Evolutionary conservation across 2,113 vertebrate species (phyloP).

Genomic region (Platycercus adscitus): DNA sequence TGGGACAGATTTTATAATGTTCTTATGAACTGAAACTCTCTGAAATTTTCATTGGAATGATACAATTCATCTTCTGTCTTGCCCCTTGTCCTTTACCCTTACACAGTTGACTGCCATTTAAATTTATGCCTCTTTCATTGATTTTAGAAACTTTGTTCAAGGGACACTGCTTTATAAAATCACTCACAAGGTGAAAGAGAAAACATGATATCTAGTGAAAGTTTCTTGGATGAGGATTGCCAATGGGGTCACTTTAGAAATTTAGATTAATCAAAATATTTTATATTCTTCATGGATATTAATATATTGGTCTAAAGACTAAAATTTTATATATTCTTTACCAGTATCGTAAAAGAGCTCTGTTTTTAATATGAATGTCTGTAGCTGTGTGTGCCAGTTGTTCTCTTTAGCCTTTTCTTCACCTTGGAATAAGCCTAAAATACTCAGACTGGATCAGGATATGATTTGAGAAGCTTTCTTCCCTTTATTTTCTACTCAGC

Average conservation of each 20-base stretch:
- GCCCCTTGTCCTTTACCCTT: conserved; percentile 9
- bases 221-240: not conserved
- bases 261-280: not conserved
- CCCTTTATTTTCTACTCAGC: not conserved
- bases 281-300: not conserved
- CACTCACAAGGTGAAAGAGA: not conserved
- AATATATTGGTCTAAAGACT: not conserved
- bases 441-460: not conserved
- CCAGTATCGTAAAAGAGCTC: not conserved
- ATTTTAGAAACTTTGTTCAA: conserved; percentile 19
- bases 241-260: not conserved
- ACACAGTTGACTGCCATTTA: conserved; percentile 23
- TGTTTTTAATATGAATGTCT: not conserved
- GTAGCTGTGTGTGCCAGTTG: not conserved
- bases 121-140: conserved; percentile 5
- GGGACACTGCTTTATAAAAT: not conserved
- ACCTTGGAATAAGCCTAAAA: not conserved
- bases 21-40: not conserved
- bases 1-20: not conserved
- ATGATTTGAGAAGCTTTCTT: not conserved
- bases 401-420: not conserved
- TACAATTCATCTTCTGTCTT: conserved; percentile 18
- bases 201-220: not conserved
- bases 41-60: conserved; percentile 24
- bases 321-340: not conserved